A percentile compares a stretch with the other conserved stretches of the same genome.
Evolutionary conservation across 92 coral and sea anemone genomes (phyloP).

Genomic region (Actinostola sp.): DNA sequence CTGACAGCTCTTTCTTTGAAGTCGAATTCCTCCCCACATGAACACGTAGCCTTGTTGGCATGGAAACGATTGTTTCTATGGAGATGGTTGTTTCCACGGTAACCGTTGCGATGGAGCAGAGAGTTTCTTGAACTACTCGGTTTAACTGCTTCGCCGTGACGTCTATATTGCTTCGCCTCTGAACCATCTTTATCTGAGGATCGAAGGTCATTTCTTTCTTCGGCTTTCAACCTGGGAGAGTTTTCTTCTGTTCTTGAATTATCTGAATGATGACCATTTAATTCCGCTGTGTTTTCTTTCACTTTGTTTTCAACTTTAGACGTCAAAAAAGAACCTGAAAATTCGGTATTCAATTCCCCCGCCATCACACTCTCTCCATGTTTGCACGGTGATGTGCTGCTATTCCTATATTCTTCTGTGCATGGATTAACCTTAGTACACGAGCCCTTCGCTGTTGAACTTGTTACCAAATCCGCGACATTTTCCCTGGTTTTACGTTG

Average conservation of each 20-base stretch:
- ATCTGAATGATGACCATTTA: not conserved
- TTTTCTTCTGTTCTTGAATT: not conserved
- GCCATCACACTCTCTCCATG: too few relatives aligned
- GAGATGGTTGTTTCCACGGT: not conserved
- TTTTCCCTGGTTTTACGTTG: not conserved
- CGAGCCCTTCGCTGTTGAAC: too few relatives aligned
- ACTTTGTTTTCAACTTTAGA: too few relatives aligned
- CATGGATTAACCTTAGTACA: too few relatives aligned
- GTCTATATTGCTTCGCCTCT: not conserved
- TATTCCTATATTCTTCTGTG: not conserved
- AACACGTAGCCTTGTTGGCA: conserved; percentile 48
- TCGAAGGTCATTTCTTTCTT: too few relatives aligned
- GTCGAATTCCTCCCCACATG: conserved; percentile 49
- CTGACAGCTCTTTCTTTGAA: conserved; percentile 46
- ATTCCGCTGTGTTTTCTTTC: not conserved
- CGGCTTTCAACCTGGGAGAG: too few relatives aligned
- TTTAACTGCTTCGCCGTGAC: not conserved
- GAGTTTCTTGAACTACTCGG: not conserved
- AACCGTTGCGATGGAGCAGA: not conserved
- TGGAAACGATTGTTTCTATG: conserved; percentile 10
- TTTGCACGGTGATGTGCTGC: not conserved
- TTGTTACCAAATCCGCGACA: not conserved
- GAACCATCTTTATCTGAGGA: too few relatives aligned
- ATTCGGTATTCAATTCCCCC: too few relatives aligned
- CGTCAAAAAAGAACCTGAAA: too few relatives aligned